Evolutionary conservation across 2,888 invertebrate genomes (phyloP).

Genomic region (Microctonus aethiopoides): DNA sequence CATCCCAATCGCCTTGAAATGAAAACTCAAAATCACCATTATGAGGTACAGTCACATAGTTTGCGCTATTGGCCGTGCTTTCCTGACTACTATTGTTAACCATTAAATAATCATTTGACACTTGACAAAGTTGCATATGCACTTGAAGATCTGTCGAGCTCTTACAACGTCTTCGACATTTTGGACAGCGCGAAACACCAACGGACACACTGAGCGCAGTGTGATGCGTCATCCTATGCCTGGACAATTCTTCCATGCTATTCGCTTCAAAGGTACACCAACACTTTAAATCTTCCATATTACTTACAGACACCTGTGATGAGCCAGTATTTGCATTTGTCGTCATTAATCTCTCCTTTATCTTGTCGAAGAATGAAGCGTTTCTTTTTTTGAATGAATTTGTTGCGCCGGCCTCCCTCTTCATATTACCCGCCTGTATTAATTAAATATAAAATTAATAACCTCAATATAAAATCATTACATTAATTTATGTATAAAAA

Average conservation of each 20-base stretch:
- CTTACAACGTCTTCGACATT: slow-evolving; percentile 88
- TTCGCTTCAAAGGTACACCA: slow-evolving; percentile 64
- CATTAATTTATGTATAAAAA: too few relatives aligned
- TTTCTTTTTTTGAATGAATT: slow-evolving; percentile 74
- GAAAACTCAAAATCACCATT: slow-evolving; percentile 60
- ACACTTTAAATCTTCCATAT: slow-evolving; percentile 68
- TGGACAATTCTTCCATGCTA: slow-evolving; percentile 58
- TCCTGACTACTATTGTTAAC: slow-evolving; percentile 52
- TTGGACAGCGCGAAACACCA: slow-evolving; percentile 84
- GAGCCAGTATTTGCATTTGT: slow-evolving; percentile 72
- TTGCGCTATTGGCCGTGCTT: slow-evolving; percentile 47
- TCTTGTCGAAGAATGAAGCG: slow-evolving; percentile 83
- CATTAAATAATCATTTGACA: slow-evolving; percentile 43
- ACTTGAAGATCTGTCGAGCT: slow-evolving; percentile 81
- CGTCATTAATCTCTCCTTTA: slow-evolving; percentile 80
- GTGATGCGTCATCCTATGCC: slow-evolving; percentile 62
- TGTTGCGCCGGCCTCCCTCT: slow-evolving; percentile 50
- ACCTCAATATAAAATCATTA: slow-evolving; percentile 2
- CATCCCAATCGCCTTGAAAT: slow-evolving; percentile 61
- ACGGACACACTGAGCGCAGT: slow-evolving; percentile 65
- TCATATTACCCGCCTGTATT: slow-evolving; percentile 35
- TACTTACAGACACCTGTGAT: slow-evolving; percentile 84
- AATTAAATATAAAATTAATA: background rate
- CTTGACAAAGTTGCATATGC: slow-evolving; percentile 78
- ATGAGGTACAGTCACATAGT: slow-evolving; percentile 53